phyloP scores from a whole-genome alignment of 2,113 vertebrate genomes.

The Oreochromis niloticus region DNA sequence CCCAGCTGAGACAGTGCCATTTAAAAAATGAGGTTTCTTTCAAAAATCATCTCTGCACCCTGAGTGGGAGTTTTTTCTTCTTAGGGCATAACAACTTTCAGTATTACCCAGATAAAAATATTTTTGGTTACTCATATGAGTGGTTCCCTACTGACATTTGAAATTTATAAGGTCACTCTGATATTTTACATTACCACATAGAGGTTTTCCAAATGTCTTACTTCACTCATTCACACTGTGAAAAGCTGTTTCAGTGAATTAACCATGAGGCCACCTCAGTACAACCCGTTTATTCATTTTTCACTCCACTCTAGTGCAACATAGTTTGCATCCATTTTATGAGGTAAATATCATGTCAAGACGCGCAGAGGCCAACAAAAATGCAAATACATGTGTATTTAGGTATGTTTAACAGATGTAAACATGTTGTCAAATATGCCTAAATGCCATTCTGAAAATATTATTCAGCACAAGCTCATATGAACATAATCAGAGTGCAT shows the following conservation, averaged over 20 bases:
- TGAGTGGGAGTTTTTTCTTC: not conserved
- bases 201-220: not conserved
- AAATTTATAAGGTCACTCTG: not conserved
- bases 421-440: not conserved
- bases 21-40: slow-evolving; percentile 4
- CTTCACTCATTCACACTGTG: not conserved
- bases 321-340: not conserved
- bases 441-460: not conserved
- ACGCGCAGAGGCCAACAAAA: not conserved
- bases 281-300: not conserved
- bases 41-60: not conserved
- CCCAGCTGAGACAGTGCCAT: slow-evolving; percentile 38
- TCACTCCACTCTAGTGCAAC: not conserved
- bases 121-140: not conserved
- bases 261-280: not conserved
- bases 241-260: not conserved
- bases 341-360: not conserved
- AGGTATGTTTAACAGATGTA: not conserved
- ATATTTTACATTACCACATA: not conserved
- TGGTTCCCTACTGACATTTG: not conserved
- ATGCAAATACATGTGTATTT: not conserved
- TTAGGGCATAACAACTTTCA: not conserved
- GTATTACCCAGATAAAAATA: not conserved
- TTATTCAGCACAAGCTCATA: not conserved
- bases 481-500: slow-evolving; percentile 23